Base-by-base conservation (phyloP, 2,113 vertebrate genomes). In the Nycticorax nycticorax region DNA sequence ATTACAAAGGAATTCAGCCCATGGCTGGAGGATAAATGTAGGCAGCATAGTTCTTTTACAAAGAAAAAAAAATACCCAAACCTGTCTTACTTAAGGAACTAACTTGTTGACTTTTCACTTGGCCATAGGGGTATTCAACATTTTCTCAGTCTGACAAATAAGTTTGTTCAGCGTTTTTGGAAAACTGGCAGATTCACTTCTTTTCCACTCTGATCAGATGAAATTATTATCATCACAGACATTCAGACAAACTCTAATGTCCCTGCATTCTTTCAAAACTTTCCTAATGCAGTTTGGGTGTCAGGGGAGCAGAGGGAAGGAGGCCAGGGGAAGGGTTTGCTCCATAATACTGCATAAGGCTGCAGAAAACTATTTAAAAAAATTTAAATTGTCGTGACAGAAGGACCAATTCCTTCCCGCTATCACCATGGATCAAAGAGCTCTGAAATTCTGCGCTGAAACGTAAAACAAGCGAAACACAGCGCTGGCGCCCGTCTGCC, bases 1-100 rank as follows among this genome's bases (percentile, higher is more conserved):
- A 95, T 94, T 91, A 97, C 82, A 94, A 93, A 89, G 77, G 93
- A 97, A 96, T 96, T 91, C 94, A 95, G 81, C 67, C 71, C 73
- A 52, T 80, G 67, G 83, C 90, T 89, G 41, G 32, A 95, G 41
- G 85, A 95, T 88, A 91, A 96, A 93, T 23, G 37, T 28, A 81
- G 69, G 88, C 74, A 86, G 66, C 14, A 32, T 12, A 57, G 41
- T 50, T 92, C n/a, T 82, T 88, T 41, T 30, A 50, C 10, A 63
- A 76, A 64, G 43, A 45, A 83, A 57, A 62, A 81, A 68, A 37
- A 48, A 21, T 6, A 57, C 11, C 39, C 56, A 83, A 86, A 74
- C 59, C 68, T 80, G 50, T 80, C 86, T 96, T 59, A 55, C 52
- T 92, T 85, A 82, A 84, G 67, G 73, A 96, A 94, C 85, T 93